Evolutionary conservation across 2,797 vertebrate species (phyloP).

Genomic region (Pterois miles): DNA sequence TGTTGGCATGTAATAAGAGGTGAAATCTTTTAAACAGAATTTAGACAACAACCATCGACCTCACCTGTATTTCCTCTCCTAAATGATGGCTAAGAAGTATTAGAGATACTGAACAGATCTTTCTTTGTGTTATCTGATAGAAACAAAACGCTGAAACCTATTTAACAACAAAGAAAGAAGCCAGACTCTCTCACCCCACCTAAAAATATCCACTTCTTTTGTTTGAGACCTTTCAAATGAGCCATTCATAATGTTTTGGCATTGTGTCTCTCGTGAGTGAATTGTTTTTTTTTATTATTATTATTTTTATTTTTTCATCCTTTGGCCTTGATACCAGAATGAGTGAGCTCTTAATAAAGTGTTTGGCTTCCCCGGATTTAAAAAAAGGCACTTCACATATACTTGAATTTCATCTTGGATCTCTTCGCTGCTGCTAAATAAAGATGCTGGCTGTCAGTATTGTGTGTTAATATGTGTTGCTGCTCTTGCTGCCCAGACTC

Average conservation of each 20-base stretch:
- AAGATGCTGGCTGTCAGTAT: neutral
- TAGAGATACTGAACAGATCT: neutral
- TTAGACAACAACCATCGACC: neutral
- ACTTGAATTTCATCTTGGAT: neutral
- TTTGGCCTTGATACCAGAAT: constrained; percentile 17
- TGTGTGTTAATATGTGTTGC: neutral
- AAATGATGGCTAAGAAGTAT: neutral
- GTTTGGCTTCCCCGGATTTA: neutral
- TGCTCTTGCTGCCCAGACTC: neutral
- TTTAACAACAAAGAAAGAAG: neutral
- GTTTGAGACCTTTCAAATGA: constrained; percentile 1
- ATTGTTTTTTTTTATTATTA: too few relatives aligned
- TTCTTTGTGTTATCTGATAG: neutral
- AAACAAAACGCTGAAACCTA: neutral
- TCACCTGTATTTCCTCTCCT: neutral
- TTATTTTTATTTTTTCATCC: neutral
- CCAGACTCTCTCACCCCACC: neutral
- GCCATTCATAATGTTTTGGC: neutral
- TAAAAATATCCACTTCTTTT: neutral
- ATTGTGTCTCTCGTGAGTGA: too few relatives aligned
- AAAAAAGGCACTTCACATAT: neutral
- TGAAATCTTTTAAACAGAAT: neutral
- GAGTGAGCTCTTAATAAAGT: neutral
- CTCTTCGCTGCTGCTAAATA: neutral
- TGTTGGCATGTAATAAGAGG: neutral